phyloP scores from a whole-genome alignment of 2,888 invertebrate genomes.

The Erebia ligea region DNA sequence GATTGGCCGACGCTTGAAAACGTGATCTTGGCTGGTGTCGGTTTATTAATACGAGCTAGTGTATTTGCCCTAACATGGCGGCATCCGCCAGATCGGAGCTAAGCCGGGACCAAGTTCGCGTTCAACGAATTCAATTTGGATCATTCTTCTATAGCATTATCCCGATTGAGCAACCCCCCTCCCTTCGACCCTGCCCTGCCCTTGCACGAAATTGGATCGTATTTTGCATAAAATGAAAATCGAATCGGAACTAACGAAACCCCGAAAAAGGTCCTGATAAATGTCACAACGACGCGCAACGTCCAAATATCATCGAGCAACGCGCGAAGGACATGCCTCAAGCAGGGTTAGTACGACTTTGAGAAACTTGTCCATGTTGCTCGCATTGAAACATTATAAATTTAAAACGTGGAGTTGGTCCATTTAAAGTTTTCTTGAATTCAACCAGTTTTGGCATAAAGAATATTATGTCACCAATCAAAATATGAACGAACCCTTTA shows the following conservation, averaged over 20 bases:
- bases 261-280: conserved; percentile 54
- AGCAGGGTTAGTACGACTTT: too few species aligned
- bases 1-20: too few species aligned
- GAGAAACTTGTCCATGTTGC: too few species aligned
- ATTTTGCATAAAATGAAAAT: conserved; percentile 81
- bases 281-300: conserved; percentile 34
- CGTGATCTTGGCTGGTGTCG: too few species aligned
- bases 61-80: conserved; percentile 49
- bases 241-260: conserved; percentile 75
- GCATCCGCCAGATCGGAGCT: conserved; percentile 57
- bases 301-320: conserved; percentile 25
- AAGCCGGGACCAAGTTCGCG: conserved; percentile 48
- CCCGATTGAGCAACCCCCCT: conserved; percentile 66
- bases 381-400: too few species aligned
- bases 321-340: not conserved
- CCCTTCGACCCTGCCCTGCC: conserved; percentile 45
- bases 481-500: too few species aligned
- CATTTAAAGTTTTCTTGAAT: too few species aligned
- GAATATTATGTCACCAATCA: too few species aligned
- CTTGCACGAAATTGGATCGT: conserved; percentile 71
- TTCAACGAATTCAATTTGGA: conserved; percentile 76
- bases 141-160: conserved; percentile 79
- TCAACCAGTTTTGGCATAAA: too few species aligned
- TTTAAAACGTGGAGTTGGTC: too few species aligned
- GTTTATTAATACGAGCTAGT: not conserved